Evolutionary conservation across 2,113 vertebrate species (phyloP).

Genomic region (Cynopterus brachyotis): DNA sequence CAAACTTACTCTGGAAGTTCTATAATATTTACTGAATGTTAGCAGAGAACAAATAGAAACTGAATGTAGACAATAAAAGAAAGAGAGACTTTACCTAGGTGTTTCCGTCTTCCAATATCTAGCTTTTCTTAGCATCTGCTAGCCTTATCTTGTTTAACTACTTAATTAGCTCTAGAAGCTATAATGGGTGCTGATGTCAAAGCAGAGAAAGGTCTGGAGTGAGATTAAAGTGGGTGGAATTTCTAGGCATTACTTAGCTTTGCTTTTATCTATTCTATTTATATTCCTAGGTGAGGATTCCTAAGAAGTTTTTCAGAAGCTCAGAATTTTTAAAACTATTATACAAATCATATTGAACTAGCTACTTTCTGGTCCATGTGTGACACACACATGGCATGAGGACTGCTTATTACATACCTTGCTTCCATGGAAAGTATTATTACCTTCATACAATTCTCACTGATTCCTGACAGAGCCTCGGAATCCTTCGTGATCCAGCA

Average conservation of each 20-base stretch:
- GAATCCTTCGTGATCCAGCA: not conserved
- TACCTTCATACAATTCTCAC: not conserved
- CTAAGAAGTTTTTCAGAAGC: not conserved
- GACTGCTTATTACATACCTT: not conserved
- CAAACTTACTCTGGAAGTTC: not conserved
- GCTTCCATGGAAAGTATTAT: not conserved
- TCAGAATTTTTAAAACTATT: not conserved
- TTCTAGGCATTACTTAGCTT: not conserved
- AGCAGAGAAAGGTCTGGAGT: not conserved
- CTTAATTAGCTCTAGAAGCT: not conserved
- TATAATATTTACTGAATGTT: not conserved
- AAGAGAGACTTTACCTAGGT: not conserved
- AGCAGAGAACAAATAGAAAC: not conserved
- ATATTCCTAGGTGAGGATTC: not conserved
- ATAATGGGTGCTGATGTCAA: not conserved
- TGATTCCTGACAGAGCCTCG: not conserved
- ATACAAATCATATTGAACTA: not conserved
- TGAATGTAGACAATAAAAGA: slow-evolving; percentile 1
- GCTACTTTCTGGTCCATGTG: not conserved
- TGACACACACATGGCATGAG: not conserved
- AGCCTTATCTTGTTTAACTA: not conserved
- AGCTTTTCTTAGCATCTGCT: not conserved
- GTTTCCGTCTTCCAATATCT: not conserved
- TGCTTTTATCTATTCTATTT: not conserved
- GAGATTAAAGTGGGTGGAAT: not conserved